phyloP scores from a whole-genome alignment of 2,888 invertebrate genomes.

The Invenusta paracnida region DNA sequence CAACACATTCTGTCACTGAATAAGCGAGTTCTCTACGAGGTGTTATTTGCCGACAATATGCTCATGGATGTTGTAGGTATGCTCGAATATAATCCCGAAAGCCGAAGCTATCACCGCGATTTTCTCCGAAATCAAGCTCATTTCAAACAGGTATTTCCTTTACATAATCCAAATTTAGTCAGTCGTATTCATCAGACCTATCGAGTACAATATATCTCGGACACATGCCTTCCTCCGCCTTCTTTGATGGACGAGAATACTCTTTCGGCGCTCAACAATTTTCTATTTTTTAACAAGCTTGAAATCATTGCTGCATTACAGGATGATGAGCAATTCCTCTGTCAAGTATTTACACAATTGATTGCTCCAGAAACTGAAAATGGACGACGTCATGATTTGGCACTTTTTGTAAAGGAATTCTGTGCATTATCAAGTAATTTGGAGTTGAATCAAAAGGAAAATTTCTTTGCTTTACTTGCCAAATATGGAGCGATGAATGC shows the following conservation, averaged over 20 bases:
- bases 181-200: slow-evolving; percentile 99
- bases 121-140: slow-evolving; percentile 84
- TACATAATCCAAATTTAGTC: slow-evolving; percentile 84
- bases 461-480: slow-evolving; percentile 77
- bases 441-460: slow-evolving; percentile 91
- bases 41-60: slow-evolving; percentile 77
- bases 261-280: slow-evolving; percentile 91
- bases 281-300: slow-evolving; percentile 99
- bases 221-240: slow-evolving; percentile 95
- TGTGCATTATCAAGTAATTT: slow-evolving; percentile 97
- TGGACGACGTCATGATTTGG: slow-evolving; percentile 80
- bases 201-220: slow-evolving; percentile 93
- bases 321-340: slow-evolving; percentile 92
- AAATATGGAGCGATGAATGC: slow-evolving; percentile 58
- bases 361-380: slow-evolving; percentile 81
- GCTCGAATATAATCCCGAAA: slow-evolving; percentile 88
- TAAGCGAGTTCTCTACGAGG: slow-evolving; percentile 90
- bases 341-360: slow-evolving; percentile 85
- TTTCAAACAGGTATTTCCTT: slow-evolving; percentile 70
- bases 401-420: slow-evolving; percentile 95
- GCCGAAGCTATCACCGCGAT: slow-evolving; percentile 82
- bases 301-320: slow-evolving; percentile 96
- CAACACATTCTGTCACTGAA: slow-evolving; percentile 96
- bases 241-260: slow-evolving; percentile 98
- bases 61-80: slow-evolving; percentile 80